These are phyloP conservation scores for Eurypyga helias DNA, from an alignment of 2,113 vertebrate species.

Conservation along the genomic window DNA sequence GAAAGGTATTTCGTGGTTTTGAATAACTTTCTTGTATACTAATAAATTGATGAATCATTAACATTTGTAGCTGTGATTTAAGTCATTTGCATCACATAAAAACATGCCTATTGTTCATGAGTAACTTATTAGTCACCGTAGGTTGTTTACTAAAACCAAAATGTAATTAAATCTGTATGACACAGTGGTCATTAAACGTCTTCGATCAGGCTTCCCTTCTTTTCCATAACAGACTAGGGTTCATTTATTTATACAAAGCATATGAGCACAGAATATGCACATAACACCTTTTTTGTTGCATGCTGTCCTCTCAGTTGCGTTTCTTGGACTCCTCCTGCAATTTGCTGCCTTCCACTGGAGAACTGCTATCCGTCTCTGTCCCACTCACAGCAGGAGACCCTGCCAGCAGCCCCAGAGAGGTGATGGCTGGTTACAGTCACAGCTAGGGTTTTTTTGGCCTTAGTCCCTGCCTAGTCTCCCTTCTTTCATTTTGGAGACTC, in stretches of 20 bases:
- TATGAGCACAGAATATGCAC: background rate
- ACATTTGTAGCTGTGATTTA: background rate
- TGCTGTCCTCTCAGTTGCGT: background rate
- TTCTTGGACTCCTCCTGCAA: background rate
- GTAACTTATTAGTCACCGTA: background rate
- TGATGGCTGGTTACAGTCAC: background rate
- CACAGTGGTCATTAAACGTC: background rate
- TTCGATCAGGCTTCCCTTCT: background rate
- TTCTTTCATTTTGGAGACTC: background rate
- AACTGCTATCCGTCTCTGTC: background rate
- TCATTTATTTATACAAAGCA: background rate
- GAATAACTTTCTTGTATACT: background rate
- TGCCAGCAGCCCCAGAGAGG: background rate
- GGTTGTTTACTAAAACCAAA: background rate
- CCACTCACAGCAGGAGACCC: rapidly evolving
- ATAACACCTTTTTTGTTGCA: background rate
- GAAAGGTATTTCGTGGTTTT: slow-evolving; percentile 86
- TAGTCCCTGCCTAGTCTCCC: background rate
- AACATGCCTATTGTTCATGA: background rate
- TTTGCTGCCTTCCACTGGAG: background rate
- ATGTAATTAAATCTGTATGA: background rate
- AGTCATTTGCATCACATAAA: background rate
- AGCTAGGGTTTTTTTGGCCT: background rate
- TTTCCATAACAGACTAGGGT: background rate
- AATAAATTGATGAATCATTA: background rate